Base-by-base conservation (phyloP, 2,888 invertebrate genomes). In the Vannuccia rotundouncinata region DNA sequence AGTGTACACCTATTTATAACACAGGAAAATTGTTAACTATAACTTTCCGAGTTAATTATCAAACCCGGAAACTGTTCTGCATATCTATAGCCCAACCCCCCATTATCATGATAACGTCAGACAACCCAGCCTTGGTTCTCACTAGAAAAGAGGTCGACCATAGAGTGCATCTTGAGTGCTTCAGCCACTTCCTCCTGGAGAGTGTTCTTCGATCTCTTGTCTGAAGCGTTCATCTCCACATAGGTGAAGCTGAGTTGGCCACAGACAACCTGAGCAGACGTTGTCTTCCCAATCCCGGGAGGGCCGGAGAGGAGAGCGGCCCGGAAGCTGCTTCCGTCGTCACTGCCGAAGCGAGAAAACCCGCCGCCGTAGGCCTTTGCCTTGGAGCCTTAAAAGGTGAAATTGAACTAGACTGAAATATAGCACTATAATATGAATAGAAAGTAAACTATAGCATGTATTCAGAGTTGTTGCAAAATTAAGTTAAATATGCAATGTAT, bases 211-310 rank as follows among this genome's bases (percentile, higher is more conserved):
- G 92, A 95, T 81, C 99, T 90, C 0, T 96, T 95, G 87, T 98
- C 97, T 0, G 98, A 99, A 0, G 99, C 99, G 89, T 99, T 99
- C 86, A 97, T 92, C 89, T 99, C 99, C 17, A 96, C 92, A 82
- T 91, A 90, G 87, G 95, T 94, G 85, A 93, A 94, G 0, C 94
- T 94, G 22, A 95, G 89, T 86, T 95, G 94, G 88, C 89, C 91
- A 85, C 95, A 94, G 5, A 95, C 95, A 2, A 88, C 83, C 1
- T 85, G 84, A 1, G 88, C 87, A 30, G 87, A 87, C 0, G 90
- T 89, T 0, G 90, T 89, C 85, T 89, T 89, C 89, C 97, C 98
- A 82, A 99, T 92, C 73, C 98, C 99, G 0, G 97, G 99, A 0
- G 97, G 93, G 0, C 99, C 99, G 0, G 98, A 98, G 0, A 99